Conservation (phyloP, 2,797 vertebrate species). For the Sparus aurata region DNA sequence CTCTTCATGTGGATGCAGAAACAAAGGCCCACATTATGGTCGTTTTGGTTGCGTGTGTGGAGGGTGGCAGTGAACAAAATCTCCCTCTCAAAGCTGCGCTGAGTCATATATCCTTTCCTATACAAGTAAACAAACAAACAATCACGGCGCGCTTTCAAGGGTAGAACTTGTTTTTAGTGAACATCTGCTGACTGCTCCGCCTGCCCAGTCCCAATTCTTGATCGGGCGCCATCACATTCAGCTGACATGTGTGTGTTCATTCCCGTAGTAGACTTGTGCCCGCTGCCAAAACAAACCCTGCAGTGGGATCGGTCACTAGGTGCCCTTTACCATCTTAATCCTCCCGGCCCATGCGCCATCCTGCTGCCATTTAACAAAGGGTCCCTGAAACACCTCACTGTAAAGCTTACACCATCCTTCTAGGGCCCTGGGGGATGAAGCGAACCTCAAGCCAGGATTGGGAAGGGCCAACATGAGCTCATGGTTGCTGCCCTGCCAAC, state of each 20-base stretch:
- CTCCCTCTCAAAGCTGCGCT: constrained; percentile 33
- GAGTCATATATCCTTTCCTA: constrained; percentile 29
- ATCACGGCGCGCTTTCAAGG: constrained; percentile 48
- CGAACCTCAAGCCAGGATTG: constrained; percentile 54
- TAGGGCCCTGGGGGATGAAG: constrained; percentile 19
- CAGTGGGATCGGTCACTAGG: constrained; percentile 26
- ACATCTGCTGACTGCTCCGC: constrained; percentile 36
- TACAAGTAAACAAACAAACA: constrained; percentile 66
- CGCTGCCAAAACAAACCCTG: constrained; percentile 49
- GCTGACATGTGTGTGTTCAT: constrained; percentile 40
- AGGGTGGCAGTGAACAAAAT: constrained; percentile 20
- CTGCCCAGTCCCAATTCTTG: constrained; percentile 20
- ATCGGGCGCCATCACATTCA: constrained; percentile 1
- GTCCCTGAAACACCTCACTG: constrained; percentile 12
- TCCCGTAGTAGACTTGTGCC: constrained; percentile 41
- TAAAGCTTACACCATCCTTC: constrained; percentile 3
- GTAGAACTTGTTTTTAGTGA: constrained; percentile 23
- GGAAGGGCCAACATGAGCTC: constrained; percentile 66
- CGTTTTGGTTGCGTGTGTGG: constrained; percentile 19
- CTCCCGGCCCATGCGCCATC: neutral
- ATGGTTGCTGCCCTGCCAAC: constrained; percentile 59
- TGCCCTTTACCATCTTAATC: constrained; percentile 51
- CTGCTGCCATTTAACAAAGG: constrained; percentile 18
- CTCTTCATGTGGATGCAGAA: constrained; percentile 36
- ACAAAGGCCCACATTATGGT: constrained; percentile 55